phyloP scores from a whole-genome alignment of 1,140 invertebrate genomes.

The Ephestia elutella region DNA sequence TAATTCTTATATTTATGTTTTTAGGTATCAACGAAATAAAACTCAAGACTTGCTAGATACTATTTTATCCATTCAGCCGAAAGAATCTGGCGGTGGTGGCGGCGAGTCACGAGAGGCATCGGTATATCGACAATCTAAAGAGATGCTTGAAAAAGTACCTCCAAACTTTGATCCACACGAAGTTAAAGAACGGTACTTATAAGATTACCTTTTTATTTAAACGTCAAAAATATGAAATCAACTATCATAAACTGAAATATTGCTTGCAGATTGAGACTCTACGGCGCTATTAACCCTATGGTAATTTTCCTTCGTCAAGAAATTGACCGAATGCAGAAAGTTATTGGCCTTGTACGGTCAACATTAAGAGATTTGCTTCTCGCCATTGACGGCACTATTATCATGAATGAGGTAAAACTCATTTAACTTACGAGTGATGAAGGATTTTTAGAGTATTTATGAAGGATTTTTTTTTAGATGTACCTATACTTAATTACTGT shows the following conservation, averaged over 20 bases:
- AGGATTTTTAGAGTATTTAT: neutral
- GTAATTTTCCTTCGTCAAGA: conserved; percentile 86
- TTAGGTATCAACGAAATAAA: conserved; percentile 88
- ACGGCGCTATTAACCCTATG: conserved; percentile 59
- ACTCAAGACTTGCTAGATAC: conserved; percentile 95
- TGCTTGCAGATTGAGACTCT: conserved; percentile 39
- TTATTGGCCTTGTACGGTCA: conserved; percentile 83
- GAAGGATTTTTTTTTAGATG: neutral
- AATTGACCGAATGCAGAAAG: conserved; percentile 94
- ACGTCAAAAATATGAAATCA: conserved; percentile 6
- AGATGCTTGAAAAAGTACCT: conserved; percentile 96
- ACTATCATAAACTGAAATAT: neutral
- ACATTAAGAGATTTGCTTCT: conserved; percentile 92
- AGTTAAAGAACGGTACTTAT: conserved; percentile 83
- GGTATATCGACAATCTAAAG: conserved; percentile 91
- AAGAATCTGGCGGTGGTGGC: conserved; percentile 89
- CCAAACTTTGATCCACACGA: conserved; percentile 92
- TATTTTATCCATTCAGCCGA: conserved; percentile 96
- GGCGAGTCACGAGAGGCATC: conserved; percentile 92
- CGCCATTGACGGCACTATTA: conserved; percentile 97
- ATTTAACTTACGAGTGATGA: too few relatives aligned
- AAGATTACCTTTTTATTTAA: too few relatives aligned
- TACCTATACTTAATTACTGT: too few relatives aligned
- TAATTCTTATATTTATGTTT: neutral
- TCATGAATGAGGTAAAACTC: conserved; percentile 84